phyloP scores from a whole-genome alignment of 2,797 vertebrate species.

The Gymnoscopelus microlampas region DNA sequence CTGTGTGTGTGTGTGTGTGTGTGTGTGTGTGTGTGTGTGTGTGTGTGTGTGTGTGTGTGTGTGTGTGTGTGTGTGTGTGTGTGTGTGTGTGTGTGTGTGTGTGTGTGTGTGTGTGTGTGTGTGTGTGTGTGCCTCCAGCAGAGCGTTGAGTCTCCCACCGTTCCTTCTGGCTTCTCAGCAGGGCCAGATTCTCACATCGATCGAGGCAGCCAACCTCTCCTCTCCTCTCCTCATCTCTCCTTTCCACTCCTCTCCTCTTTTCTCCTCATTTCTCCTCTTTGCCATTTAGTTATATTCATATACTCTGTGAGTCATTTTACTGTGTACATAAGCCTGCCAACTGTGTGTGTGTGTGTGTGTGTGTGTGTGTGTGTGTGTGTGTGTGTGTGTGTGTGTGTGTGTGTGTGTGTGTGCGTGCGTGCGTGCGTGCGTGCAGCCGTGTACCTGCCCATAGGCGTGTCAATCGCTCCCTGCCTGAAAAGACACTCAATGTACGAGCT shows the following conservation, averaged over 20 bases:
- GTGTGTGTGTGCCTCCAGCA: background rate
- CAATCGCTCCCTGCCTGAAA: no score
- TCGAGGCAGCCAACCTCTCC: conserved; percentile 7
- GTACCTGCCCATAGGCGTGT: no score
- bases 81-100: background rate
- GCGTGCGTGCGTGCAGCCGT: no score
- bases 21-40: background rate
- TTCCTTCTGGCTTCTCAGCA: conserved; percentile 14
- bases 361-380: no score
- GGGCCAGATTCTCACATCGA: conserved; percentile 9
- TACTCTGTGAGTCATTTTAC: no score
- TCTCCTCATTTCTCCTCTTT: background rate
- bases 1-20: conserved; percentile 3
- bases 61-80: background rate
- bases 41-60: background rate
- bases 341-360: no score
- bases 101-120: background rate
- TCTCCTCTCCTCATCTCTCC: background rate
- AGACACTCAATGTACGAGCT: no score
- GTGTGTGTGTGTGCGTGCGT: no score
- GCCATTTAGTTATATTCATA: no score
- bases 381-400: no score
- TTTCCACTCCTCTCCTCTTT: background rate
- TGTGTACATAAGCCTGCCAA: no score
- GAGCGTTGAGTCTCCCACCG: background rate